Percentiles rank a stretch among this genome's conserved stretches.
phyloP scores from a whole-genome alignment of 2,797 vertebrate genomes.

The Melanotaenia maccullochi region DNA sequence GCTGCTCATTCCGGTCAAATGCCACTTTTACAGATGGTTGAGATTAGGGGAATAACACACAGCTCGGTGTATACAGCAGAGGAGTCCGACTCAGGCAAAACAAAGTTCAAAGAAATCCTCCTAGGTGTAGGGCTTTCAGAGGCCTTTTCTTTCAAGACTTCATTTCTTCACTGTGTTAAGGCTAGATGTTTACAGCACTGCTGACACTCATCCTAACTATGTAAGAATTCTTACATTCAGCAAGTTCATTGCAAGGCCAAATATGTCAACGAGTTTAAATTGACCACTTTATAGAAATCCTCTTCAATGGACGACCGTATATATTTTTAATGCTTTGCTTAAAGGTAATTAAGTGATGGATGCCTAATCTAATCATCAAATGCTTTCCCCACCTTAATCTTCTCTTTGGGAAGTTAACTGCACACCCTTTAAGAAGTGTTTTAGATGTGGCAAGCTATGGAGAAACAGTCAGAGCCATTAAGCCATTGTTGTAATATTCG shows the following conservation, averaged over 20 bases:
- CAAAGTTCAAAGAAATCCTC: slow-evolving; percentile 13
- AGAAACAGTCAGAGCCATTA: neutral
- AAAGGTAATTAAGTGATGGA: neutral
- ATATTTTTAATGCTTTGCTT: neutral
- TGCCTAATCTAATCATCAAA: neutral
- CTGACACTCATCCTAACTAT: neutral
- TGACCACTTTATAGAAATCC: neutral
- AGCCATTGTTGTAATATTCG: neutral
- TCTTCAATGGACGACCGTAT: neutral
- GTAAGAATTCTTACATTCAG: neutral
- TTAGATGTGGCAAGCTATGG: neutral
- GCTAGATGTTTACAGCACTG: neutral
- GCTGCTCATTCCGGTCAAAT: slow-evolving; percentile 73
- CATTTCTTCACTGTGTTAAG: neutral
- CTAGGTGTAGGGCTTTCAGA: neutral
- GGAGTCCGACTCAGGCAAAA: slow-evolving; percentile 1
- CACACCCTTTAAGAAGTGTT: neutral
- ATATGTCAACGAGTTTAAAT: neutral
- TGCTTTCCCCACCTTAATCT: neutral
- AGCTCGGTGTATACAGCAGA: slow-evolving; percentile 12
- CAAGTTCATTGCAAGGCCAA: neutral
- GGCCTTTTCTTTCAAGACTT: neutral
- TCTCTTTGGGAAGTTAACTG: neutral
- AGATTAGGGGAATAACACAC: slow-evolving; percentile 61
- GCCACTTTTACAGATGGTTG: slow-evolving; percentile 66